A percentile compares a stretch with the other conserved stretches of the same genome.
Conservation (phyloP, 2,888 invertebrate genomes). For the Drosophila anceps region DNA sequence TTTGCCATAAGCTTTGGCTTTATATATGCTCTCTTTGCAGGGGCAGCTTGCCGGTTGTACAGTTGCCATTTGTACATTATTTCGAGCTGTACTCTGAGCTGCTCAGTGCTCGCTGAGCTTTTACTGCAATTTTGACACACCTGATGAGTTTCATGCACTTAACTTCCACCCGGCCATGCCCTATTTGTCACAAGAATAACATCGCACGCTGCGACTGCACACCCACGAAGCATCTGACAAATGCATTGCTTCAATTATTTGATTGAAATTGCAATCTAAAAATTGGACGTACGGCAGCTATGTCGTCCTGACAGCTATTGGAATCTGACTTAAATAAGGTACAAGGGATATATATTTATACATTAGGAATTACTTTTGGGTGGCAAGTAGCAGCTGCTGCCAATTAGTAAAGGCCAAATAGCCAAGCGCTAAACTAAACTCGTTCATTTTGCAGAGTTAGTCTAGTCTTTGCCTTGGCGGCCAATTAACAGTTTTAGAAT, state of each 20-base stretch:
- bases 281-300: slow-evolving; percentile 4
- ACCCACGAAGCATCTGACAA: slow-evolving; percentile 24
- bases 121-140: slow-evolving; percentile 76
- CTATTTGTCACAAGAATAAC: slow-evolving; percentile 29
- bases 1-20: slow-evolving; percentile 15
- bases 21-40: neutral
- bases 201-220: slow-evolving; percentile 9
- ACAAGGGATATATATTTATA: neutral
- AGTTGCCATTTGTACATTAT: slow-evolving; percentile 53
- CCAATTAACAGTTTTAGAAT: slow-evolving; percentile 77
- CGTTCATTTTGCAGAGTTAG: slow-evolving; percentile 12
- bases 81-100: slow-evolving; percentile 34
- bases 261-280: slow-evolving; percentile 46
- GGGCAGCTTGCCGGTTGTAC: slow-evolving; percentile 36
- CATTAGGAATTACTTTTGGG: neutral
- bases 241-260: slow-evolving; percentile 67
- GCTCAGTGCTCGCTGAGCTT: slow-evolving; percentile 53
- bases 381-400: slow-evolving; percentile 25
- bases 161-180: slow-evolving; percentile 24
- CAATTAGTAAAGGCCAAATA: slow-evolving; percentile 50
- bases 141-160: slow-evolving; percentile 72
- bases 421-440: slow-evolving; percentile 30
- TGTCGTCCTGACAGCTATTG: slow-evolving; percentile 1
- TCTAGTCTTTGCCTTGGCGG: slow-evolving; percentile 41
- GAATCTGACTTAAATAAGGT: neutral